Evolutionary conservation across 2,113 vertebrate species (phyloP).

Genomic region (Anseranas semipalmata): DNA sequence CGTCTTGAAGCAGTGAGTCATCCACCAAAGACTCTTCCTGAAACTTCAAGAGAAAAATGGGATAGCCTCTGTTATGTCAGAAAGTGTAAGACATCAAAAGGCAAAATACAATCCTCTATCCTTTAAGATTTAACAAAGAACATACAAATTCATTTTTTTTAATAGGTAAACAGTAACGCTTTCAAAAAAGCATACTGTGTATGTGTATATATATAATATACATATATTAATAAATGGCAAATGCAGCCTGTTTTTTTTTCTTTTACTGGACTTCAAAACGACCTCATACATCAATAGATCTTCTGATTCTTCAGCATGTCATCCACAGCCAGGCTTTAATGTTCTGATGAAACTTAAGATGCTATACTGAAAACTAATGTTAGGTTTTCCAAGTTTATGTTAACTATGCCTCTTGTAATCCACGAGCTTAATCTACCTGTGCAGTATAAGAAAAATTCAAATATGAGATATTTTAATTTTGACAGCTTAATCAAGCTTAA

Average conservation of each 20-base stretch:
- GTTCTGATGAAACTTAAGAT: neutral
- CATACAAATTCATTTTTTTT: neutral
- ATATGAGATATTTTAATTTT: neutral
- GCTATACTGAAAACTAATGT: neutral
- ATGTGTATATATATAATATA: neutral
- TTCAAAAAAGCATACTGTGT: neutral
- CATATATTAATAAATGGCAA: neutral
- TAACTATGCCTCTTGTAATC: neutral
- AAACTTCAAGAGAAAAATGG: constrained; percentile 78
- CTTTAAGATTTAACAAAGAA: neutral
- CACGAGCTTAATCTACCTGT: neutral
- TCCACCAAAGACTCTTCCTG: constrained; percentile 93
- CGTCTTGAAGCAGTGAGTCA: constrained; percentile 93
- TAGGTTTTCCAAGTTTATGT: neutral
- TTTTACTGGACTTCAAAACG: neutral
- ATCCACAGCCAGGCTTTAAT: neutral
- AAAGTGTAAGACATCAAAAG: neutral
- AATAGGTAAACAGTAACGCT: neutral
- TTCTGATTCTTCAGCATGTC: neutral
- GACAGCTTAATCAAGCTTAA: neutral
- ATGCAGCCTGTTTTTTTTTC: neutral
- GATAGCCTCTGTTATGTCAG: constrained; percentile 20
- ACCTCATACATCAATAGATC: neutral
- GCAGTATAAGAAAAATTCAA: neutral
- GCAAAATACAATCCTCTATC: neutral